These are phyloP conservation scores for Athalia rosae DNA, from an alignment of 2,888 invertebrate species.

Conservation along the genomic window DNA sequence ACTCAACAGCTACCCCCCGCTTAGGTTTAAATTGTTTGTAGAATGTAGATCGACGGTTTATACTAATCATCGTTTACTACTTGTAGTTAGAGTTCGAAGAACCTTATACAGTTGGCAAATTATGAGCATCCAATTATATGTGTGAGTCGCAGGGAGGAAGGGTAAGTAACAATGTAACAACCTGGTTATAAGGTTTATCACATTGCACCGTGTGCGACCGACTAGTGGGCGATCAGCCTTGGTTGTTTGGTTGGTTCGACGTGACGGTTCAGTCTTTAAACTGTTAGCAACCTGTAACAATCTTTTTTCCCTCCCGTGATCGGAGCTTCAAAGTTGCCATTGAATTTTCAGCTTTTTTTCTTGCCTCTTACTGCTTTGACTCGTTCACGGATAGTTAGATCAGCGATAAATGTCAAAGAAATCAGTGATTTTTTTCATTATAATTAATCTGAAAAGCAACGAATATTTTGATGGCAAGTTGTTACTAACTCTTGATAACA, in stretches of 20 bases:
- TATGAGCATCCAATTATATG: background rate
- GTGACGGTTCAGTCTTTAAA: constrained; percentile 31
- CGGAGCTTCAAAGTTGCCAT: background rate
- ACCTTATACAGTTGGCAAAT: too few species aligned
- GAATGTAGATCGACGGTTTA: too few species aligned
- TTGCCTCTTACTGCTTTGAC: background rate
- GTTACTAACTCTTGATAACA: too few species aligned
- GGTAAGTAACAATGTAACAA: background rate
- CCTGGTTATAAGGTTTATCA: constrained; percentile 36
- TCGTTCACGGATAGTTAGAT: too few species aligned
- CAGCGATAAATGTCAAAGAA: too few species aligned
- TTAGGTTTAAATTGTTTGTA: too few species aligned
- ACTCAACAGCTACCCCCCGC: too few species aligned
- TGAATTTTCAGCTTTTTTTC: background rate
- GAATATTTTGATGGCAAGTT: too few species aligned
- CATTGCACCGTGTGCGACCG: background rate
- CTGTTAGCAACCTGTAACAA: constrained; percentile 26
- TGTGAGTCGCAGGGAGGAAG: background rate
- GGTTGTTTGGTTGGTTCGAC: background rate
- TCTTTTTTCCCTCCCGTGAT: background rate
- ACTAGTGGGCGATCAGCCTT: constrained; percentile 9
- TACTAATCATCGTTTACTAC: too few species aligned
- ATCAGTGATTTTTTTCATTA: too few species aligned
- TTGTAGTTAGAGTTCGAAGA: too few species aligned
- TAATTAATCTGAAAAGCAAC: too few species aligned